Conservation (phyloP, 1,140 invertebrate genomes). For the Cydia pomonella region DNA sequence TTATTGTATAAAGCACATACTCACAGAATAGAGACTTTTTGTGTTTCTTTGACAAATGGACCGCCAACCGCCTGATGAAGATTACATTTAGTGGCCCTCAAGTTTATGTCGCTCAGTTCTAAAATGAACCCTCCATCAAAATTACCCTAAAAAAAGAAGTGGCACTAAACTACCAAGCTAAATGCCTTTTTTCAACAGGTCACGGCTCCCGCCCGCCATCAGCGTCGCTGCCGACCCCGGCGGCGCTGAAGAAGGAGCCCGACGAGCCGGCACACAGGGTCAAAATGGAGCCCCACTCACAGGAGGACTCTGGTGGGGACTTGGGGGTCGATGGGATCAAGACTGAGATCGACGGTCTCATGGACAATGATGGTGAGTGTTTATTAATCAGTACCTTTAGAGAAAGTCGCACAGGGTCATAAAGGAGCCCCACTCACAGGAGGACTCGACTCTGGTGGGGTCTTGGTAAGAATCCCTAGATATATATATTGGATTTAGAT, state of each 20-base stretch:
- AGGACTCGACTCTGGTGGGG: neutral
- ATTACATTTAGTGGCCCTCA: too few relatives aligned
- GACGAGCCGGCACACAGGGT: slow-evolving; percentile 74
- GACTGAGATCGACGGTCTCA: slow-evolving; percentile 79
- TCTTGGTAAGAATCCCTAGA: neutral
- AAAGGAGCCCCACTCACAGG: slow-evolving; percentile 30
- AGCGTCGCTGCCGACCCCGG: slow-evolving; percentile 73
- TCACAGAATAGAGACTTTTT: too few relatives aligned
- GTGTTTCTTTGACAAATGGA: too few relatives aligned
- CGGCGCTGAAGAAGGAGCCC: slow-evolving; percentile 76
- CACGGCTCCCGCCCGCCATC: slow-evolving; percentile 76
- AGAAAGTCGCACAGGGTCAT: slow-evolving; percentile 63
- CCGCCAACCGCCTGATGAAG: too few relatives aligned
- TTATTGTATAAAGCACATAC: too few relatives aligned
- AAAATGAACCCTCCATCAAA: too few relatives aligned
- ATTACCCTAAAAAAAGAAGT: too few relatives aligned
- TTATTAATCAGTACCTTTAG: neutral
- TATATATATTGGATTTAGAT: too few relatives aligned
- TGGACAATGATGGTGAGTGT: slow-evolving; percentile 56
- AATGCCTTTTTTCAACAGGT: slow-evolving; percentile 47
- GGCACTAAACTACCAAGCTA: too few relatives aligned
- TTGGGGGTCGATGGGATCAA: slow-evolving; percentile 78
- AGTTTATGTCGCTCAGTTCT: too few relatives aligned
- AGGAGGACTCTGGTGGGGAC: slow-evolving; percentile 67
- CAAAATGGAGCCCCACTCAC: slow-evolving; percentile 76